A percentile compares a stretch with the other conserved stretches of the same genome.
Evolutionary conservation across 2,888 invertebrate species (phyloP).

Genomic region (Dolichomitus sp.): DNA sequence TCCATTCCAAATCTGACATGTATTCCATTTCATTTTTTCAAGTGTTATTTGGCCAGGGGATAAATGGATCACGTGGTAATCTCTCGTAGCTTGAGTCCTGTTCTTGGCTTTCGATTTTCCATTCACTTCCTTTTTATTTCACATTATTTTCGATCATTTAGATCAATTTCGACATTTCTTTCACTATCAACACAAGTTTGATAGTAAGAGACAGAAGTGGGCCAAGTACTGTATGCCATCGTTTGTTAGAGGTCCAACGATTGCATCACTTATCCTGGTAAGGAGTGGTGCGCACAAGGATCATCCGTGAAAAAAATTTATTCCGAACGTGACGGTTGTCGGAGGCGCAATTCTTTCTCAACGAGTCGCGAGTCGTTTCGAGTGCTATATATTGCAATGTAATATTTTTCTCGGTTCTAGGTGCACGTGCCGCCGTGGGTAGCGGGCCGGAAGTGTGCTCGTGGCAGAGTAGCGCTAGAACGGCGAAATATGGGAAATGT

Average conservation of each 20-base stretch:
- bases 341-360: conserved; percentile 21
- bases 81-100: neutral
- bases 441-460: conserved; percentile 13
- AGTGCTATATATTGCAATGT: conserved; percentile 34
- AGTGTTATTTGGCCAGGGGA: neutral
- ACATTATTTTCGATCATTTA: no score
- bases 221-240: no score
- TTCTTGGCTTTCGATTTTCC: no score
- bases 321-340: conserved; percentile 55
- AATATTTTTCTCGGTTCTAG: conserved; percentile 17
- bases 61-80: conserved; percentile 4
- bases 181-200: no score
- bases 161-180: no score
- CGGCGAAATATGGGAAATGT: conserved; percentile 19
- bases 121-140: no score
- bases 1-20: neutral
- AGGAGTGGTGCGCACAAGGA: neutral
- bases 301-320: conserved; percentile 53
- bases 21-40: neutral
- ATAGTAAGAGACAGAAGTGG: no score
- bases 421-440: conserved; percentile 17
- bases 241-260: no score
- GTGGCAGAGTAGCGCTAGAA: conserved; percentile 29
- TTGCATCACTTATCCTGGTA: neutral
- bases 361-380: neutral